Percentiles rank a stretch among this genome's conserved stretches.
phyloP scores from a whole-genome alignment of 2,797 vertebrate species.

The Gadopsis bispinosus region DNA sequence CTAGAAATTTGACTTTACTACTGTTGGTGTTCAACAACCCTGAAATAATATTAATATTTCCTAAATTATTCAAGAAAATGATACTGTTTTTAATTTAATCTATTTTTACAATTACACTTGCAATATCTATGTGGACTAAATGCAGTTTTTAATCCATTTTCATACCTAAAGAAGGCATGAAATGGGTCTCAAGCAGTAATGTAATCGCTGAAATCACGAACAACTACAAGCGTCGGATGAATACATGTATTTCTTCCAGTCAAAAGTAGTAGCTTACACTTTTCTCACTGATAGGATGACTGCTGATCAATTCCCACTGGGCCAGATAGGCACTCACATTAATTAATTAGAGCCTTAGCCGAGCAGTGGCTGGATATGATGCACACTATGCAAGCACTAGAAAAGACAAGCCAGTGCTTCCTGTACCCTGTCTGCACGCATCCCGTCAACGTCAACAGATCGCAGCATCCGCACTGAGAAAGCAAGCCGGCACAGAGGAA shows the following conservation, averaged over 20 bases:
- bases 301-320: slow-evolving; percentile 79
- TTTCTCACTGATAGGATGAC: slow-evolving; percentile 58
- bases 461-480: slow-evolving; percentile 59
- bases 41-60: neutral
- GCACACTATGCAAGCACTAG: slow-evolving; percentile 83
- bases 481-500: slow-evolving; percentile 78
- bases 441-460: slow-evolving; percentile 81
- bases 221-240: slow-evolving; percentile 14
- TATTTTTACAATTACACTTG: neutral
- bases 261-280: slow-evolving; percentile 32
- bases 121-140: neutral
- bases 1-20: neutral
- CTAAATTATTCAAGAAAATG: neutral
- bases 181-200: neutral
- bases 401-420: slow-evolving; percentile 83
- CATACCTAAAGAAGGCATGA: neutral
- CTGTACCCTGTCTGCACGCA: slow-evolving; percentile 82
- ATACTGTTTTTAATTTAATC: neutral
- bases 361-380: slow-evolving; percentile 73
- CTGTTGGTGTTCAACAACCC: neutral
- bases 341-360: slow-evolving; percentile 76
- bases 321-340: slow-evolving; percentile 73
- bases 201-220: neutral
- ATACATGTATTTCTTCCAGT: slow-evolving; percentile 44
- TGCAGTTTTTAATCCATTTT: neutral